These are phyloP conservation scores for Cassiopea andromeda DNA, from an alignment of 30 jellyfish, hydroid and myxozoan species.

Conservation along the genomic window DNA sequence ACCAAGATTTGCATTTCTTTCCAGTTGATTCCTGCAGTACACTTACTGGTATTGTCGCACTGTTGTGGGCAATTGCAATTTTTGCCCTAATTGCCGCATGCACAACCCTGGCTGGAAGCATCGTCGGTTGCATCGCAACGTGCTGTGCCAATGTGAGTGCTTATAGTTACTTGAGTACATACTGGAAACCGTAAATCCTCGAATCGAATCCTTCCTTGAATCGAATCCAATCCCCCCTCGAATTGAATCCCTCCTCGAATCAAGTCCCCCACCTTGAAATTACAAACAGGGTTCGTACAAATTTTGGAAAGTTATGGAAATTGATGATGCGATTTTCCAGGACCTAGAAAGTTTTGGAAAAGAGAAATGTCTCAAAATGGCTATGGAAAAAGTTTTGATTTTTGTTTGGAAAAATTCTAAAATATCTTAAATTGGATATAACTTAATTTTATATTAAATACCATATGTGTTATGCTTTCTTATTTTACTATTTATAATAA, in stretches of 20 bases:
- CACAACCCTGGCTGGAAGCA: constrained; percentile 71
- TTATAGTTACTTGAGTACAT: constrained; percentile 30
- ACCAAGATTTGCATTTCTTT: no score
- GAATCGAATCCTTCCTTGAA: background rate
- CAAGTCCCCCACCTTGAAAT: background rate
- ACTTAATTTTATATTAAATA: no score
- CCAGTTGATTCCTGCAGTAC: constrained; percentile 56
- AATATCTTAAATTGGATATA: no score
- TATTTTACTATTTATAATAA: no score
- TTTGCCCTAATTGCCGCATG: constrained; percentile 66
- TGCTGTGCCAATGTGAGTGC: constrained; percentile 66
- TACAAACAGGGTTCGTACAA: no score
- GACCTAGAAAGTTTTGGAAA: no score
- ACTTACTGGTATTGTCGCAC: background rate
- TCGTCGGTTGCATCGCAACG: constrained; percentile 76
- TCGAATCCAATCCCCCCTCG: background rate
- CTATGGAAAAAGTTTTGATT: no score
- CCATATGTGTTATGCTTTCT: no score
- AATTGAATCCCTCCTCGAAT: background rate
- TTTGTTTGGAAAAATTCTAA: no score
- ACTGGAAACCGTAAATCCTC: background rate
- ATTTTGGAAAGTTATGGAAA: no score
- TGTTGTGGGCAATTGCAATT: constrained; percentile 56
- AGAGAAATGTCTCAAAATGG: no score
- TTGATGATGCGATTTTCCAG: no score